These are phyloP conservation scores for Zaprionus lineosus DNA, from an alignment of 2,888 invertebrate genomes.

Conservation along the genomic window DNA sequence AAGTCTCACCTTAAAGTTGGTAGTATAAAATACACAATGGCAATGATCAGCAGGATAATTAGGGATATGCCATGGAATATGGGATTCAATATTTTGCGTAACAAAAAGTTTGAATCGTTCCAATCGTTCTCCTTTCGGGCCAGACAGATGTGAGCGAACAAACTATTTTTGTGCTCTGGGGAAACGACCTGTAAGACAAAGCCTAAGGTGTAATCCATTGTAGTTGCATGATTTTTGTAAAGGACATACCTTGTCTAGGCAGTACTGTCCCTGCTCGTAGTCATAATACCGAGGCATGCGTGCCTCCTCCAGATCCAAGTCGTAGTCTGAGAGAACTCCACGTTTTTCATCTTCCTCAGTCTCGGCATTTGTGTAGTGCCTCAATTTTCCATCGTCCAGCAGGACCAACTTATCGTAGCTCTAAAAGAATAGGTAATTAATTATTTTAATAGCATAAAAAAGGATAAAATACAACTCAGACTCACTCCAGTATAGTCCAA, in stretches of 20 bases:
- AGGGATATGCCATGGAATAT: constrained; percentile 89
- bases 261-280: constrained; percentile 90
- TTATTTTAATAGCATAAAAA: not conserved
- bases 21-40: constrained; percentile 91
- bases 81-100: constrained; percentile 90
- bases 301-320: constrained; percentile 83
- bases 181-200: constrained; percentile 71
- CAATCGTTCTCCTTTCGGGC: constrained; percentile 88
- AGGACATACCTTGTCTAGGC: constrained; percentile 91
- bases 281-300: constrained; percentile 86
- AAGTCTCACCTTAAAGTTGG: constrained; percentile 87
- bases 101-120: constrained; percentile 88
- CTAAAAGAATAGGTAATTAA: constrained; percentile 72
- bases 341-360: constrained; percentile 76
- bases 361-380: constrained; percentile 88
- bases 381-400: constrained; percentile 87
- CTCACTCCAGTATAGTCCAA: constrained; percentile 84
- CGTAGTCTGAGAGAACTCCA: constrained; percentile 78
- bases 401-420: constrained; percentile 85
- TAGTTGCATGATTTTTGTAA: too few species aligned
- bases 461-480: constrained; percentile 44
- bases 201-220: too few species aligned
- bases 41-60: constrained; percentile 87
- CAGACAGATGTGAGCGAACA: constrained; percentile 89
- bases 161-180: constrained; percentile 84